Percentiles rank a stretch among this genome's conserved stretches.
Conservation (phyloP, 2,797 vertebrate genomes). For the Scolopax bukidnonensis region DNA sequence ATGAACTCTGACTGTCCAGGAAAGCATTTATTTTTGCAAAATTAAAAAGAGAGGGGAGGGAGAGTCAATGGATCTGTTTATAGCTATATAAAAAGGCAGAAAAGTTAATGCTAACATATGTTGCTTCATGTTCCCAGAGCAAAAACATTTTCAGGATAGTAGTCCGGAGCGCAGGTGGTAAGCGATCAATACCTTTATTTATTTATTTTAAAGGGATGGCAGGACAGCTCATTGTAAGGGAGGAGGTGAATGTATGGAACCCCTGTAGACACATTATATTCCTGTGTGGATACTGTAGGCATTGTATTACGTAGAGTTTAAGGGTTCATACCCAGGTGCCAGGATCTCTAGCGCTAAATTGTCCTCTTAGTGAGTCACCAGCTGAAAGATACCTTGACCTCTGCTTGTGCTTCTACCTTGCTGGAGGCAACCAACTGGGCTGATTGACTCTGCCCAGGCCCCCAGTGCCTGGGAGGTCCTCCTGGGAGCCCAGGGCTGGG, state of each 20-base stretch:
- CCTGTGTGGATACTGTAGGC: accelerated
- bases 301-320: background rate
- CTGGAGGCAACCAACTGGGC: accelerated
- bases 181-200: background rate
- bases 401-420: background rate
- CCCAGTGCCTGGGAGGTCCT: background rate
- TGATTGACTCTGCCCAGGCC: background rate
- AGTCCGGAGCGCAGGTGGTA: background rate
- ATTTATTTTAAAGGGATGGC: background rate
- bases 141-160: background rate
- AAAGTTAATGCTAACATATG: constrained; percentile 30
- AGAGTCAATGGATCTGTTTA: constrained; percentile 28
- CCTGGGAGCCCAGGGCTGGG: background rate
- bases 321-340: background rate
- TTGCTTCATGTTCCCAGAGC: constrained; percentile 21
- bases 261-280: background rate
- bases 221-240: background rate
- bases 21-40: constrained; percentile 66
- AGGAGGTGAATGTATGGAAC: background rate
- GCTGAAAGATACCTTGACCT: background rate
- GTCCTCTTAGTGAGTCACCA: background rate
- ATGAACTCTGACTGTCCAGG: constrained; percentile 68
- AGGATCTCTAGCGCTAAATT: background rate
- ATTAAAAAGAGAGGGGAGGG: background rate
- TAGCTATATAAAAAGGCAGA: background rate